These are phyloP conservation scores for Hippolais icterina DNA, from an alignment of 2,113 vertebrate genomes.

Conservation along the genomic window DNA sequence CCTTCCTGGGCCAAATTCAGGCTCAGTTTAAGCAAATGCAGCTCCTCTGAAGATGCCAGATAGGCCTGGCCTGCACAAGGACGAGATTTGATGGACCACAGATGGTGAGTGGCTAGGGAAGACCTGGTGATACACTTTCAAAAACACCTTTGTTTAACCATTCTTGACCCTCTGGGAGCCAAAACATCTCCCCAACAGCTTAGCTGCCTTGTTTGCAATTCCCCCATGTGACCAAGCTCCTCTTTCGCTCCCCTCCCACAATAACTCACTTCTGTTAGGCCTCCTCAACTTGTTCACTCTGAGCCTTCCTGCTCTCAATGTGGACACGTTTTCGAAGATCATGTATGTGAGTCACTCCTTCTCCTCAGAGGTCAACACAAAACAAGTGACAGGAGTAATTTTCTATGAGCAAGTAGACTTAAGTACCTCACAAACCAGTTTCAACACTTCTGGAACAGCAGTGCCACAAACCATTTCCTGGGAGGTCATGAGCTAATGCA, in stretches of 20 bases:
- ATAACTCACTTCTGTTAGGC: neutral
- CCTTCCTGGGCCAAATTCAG: neutral
- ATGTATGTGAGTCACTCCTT: neutral
- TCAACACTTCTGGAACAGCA: constrained; percentile 63
- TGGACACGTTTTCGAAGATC: constrained; percentile 12
- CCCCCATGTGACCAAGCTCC: neutral
- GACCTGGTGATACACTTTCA: neutral
- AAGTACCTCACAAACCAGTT: constrained; percentile 47
- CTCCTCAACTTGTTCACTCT: neutral
- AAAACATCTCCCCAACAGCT: neutral
- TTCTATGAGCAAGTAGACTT: constrained; percentile 35
- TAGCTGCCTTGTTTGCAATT: neutral
- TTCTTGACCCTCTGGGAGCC: neutral
- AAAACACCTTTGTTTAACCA: neutral
- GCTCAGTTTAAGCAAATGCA: neutral
- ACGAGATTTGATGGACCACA: neutral
- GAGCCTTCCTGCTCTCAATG: neutral
- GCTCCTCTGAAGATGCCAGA: neutral
- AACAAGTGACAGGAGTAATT: constrained; percentile 31
- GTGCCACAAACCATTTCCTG: constrained; percentile 49
- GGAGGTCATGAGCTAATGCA: constrained; percentile 73
- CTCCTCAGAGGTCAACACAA: constrained; percentile 58
- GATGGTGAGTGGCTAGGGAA: neutral
- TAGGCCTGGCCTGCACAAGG: neutral
- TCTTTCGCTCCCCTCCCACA: neutral